Conservation (phyloP, 2,888 invertebrate genomes). For the Pilophorus perplexus region DNA sequence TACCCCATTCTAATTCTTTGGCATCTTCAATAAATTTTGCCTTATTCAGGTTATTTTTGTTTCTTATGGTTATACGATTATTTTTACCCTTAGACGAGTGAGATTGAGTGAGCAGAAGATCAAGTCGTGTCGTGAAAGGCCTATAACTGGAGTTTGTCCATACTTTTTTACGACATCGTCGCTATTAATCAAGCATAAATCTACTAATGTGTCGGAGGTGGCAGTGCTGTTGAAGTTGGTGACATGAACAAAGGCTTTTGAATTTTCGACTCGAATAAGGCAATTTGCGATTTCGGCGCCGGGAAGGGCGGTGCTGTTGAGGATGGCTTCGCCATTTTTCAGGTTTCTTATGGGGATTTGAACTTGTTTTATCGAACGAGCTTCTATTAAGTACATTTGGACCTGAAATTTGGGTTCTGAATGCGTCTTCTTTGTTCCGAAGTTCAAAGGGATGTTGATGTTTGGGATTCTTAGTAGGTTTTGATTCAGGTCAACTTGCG, state of each 20-base stretch:
- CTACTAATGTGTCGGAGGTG: no score
- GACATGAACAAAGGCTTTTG: background rate
- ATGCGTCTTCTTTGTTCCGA: background rate
- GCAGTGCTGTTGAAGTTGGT: no score
- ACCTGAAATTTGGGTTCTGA: background rate
- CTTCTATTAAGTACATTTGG: background rate
- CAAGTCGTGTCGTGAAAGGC: background rate
- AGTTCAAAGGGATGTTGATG: background rate
- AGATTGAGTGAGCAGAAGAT: background rate
- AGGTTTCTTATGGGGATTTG: background rate
- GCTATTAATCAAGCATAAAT: background rate
- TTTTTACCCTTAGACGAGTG: background rate
- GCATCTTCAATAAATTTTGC: background rate
- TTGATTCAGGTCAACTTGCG: background rate
- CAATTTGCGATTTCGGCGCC: background rate
- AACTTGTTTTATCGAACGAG: background rate
- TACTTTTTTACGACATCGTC: background rate
- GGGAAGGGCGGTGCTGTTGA: background rate
- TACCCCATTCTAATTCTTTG: background rate
- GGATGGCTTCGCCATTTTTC: slow-evolving; percentile 9
- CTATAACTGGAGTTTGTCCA: background rate
- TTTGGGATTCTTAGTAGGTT: background rate
- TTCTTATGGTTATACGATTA: background rate
- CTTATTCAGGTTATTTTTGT: background rate
- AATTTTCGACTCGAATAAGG: background rate